Evolutionary conservation across 1,140 invertebrate species (phyloP), one percentile per base, ranked within the genome.

Genomic region (Melitaea cinxia): DNA sequence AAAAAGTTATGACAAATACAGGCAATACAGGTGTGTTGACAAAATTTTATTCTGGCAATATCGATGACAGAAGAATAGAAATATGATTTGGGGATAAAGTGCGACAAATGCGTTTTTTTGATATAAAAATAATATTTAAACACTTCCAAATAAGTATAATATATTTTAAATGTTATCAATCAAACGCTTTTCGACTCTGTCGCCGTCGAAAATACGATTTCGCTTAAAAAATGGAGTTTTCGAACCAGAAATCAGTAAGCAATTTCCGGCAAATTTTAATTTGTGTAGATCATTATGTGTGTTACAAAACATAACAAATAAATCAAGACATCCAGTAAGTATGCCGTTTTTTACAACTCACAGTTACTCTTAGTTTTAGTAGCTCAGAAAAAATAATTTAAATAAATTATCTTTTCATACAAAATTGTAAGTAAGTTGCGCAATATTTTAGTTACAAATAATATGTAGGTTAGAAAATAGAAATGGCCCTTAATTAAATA

Each of bases 291-390:
- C 83, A 37, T 72, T 85, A 0, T 76, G 79, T 7, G 70, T 72
- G 14, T 75, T 88, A 37, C 88, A 88, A 55, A 82, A 74, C 65
- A 53, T 83, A 49, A 78, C 75, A 14, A 71, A 53, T 49, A 83
- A 82, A 67, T 85, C 78, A 4, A 80, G 60, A 58, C 61, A 86
- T 65, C 82, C 80, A 47, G 88, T 90, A 75, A 88, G 85, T 81
- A 65, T 50, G 35, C n/a, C n/a, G n/a, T n/a, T n/a, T n/a, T n/a
- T n/a, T n/a, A n/a, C n/a, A n/a, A n/a, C n/a, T n/a, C n/a, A n/a
- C n/a, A n/a, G n/a, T n/a, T n/a, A 21, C 1, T 55, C 30, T n/a
- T 2, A 33, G 10, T 12, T 33, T 12, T 5, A 33, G 2, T 33
- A 7, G 9, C n/a, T n/a, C 2, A 2, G 15, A 33, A 33, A 30